These are phyloP conservation scores for Neoaliturus tenellus DNA, from an alignment of 2,888 invertebrate species.

Conservation along the genomic window DNA sequence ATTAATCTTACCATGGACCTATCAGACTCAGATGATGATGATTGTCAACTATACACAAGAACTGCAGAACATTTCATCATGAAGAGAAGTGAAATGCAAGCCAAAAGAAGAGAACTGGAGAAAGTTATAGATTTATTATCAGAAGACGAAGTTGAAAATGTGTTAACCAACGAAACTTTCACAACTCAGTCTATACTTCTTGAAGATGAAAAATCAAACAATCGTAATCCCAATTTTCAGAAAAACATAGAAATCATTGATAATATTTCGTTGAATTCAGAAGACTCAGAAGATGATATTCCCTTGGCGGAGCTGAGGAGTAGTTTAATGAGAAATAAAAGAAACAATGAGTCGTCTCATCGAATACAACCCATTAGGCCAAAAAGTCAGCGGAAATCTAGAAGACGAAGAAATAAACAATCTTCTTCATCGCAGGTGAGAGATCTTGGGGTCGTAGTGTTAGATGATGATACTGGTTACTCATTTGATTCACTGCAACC, in stretches of 20 bases:
- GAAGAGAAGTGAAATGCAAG: slow-evolving; percentile 23
- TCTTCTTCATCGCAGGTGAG: neutral
- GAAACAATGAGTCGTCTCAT: neutral
- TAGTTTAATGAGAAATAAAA: neutral
- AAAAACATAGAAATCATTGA: neutral
- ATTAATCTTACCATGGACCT: neutral
- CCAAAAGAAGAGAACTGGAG: slow-evolving; percentile 1
- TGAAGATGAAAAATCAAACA: neutral
- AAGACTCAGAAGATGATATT: neutral
- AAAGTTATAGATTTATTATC: neutral
- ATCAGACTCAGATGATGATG: slow-evolving; percentile 19
- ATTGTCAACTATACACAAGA: slow-evolving; percentile 4
- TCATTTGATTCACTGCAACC: neutral
- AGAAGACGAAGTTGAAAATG: neutral
- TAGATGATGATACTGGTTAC: slow-evolving; percentile 18
- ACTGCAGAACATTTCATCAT: neutral
- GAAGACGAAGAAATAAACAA: neutral
- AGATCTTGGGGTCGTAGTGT: neutral
- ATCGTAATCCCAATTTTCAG: neutral
- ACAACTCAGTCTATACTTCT: neutral
- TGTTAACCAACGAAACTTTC: neutral
- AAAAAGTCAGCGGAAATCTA: slow-evolving; percentile 28
- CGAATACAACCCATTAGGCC: neutral
- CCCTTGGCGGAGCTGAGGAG: neutral
- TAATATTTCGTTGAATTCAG: no score